Base-by-base conservation (phyloP, 2,888 invertebrate species). In the Anticlea derivata region DNA sequence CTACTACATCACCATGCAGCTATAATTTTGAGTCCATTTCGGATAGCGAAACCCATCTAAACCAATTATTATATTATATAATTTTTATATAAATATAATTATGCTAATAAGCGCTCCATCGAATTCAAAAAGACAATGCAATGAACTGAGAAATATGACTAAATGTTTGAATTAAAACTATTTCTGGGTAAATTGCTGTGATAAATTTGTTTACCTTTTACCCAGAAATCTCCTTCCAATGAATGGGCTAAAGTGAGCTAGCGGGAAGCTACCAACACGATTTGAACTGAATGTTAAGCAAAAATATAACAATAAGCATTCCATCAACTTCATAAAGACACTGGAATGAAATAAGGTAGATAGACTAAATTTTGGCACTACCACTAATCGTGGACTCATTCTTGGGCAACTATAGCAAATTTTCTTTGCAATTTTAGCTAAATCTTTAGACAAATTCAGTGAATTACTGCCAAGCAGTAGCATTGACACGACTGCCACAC, bases 391-490 rank as follows among this genome's bases (percentile, higher is more conserved):
- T 46, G 31, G 30, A 35, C 2, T 35, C 7, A 27, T 20, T 40
- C 26, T 39, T 17, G 31, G 24, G 37, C 43, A 43, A 29, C 41
- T 47, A 20, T 29, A 48, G 38, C 22, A 33, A 48, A 29, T 27
- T 26, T 37, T 47, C 4, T 41, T 43, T 26, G 46, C 41, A 30
- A 37, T 13, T 12, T 37, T 44, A 52, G 52, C 39, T 7, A 44
- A 35, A 38, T 46, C 12, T 39, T 43, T 47, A 47, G 41, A 51
- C 31, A 46, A 38, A 37, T 38, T 46, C 38, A 46, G 45, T 37
- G 40, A 43, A 43, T 43, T 35, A 49, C 54, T 55, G 55, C 55
- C 23, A 39, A 55, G 50, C 46, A 48, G 55, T 29, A 46, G 11
- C 49, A 44, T 39, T 34, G 38, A 11, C 11, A 8, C 35, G 39